phyloP scores from a whole-genome alignment of 53 echinoderm and acorn worm species.

The Apostichopus leukothele region DNA sequence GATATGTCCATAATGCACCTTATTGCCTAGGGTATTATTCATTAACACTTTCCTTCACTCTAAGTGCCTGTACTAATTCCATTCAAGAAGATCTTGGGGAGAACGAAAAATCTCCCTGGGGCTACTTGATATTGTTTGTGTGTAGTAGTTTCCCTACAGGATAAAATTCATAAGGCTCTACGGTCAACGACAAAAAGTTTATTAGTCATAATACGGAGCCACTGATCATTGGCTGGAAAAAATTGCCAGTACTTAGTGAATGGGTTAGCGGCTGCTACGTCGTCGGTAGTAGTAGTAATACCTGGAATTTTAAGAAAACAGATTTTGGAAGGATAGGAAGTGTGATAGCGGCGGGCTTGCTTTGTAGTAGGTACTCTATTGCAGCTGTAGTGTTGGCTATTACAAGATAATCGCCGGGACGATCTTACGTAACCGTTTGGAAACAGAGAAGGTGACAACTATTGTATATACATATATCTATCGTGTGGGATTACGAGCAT shows the following conservation, averaged over 20 bases:
- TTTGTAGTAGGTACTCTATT: not conserved
- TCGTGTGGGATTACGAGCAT: too few species aligned
- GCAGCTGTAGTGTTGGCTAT: too few species aligned
- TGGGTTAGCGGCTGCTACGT: not conserved
- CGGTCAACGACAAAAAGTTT: constrained; percentile 18
- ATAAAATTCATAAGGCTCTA: constrained; percentile 3
- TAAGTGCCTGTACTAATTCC: not conserved
- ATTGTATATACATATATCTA: too few species aligned
- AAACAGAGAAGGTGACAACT: too few species aligned
- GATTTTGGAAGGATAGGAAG: not conserved
- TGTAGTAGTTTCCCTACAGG: not conserved
- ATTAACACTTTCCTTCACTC: not conserved
- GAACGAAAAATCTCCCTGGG: not conserved
- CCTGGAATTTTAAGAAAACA: not conserved
- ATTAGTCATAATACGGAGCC: not conserved
- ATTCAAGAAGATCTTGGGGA: not conserved
- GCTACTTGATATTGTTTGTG: constrained; percentile 1
- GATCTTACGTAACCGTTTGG: too few species aligned
- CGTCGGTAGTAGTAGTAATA: not conserved
- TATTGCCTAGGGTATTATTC: not conserved
- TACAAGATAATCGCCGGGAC: too few species aligned
- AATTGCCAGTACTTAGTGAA: not conserved
- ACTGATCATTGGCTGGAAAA: not conserved
- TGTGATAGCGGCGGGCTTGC: not conserved
- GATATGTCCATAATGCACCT: not conserved